Evolutionary conservation across 2,113 vertebrate species (phyloP).

Genomic region (Brienomyrus brachyistius): DNA sequence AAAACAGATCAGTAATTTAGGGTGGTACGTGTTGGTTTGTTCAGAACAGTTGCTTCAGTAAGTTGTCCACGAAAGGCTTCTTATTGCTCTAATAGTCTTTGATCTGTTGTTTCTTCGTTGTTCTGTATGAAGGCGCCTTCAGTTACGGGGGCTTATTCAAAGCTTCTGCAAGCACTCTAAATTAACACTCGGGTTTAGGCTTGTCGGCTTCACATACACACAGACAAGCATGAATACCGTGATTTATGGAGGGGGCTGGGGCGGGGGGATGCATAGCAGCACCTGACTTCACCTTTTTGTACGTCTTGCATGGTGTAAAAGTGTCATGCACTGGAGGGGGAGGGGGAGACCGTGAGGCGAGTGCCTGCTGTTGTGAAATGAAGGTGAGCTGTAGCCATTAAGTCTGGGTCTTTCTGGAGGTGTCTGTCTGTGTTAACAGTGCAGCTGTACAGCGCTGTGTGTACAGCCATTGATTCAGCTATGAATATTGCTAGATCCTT

Average conservation of each 20-base stretch:
- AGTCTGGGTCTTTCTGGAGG: background rate
- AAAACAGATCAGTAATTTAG: background rate
- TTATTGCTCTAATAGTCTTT: background rate
- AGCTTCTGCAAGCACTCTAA: slow-evolving; percentile 7
- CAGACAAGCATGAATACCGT: background rate
- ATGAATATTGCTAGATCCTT: background rate
- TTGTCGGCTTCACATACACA: background rate
- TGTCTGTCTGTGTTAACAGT: background rate
- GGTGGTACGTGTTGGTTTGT: background rate
- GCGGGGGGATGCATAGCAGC: background rate
- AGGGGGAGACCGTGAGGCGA: background rate
- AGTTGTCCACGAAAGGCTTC: background rate
- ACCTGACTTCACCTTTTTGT: background rate
- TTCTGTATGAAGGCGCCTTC: slow-evolving; percentile 7
- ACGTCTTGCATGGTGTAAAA: background rate
- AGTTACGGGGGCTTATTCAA: slow-evolving; percentile 8
- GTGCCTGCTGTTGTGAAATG: background rate
- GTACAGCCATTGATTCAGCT: background rate
- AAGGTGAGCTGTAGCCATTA: background rate
- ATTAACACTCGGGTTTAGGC: slow-evolving; percentile 20
- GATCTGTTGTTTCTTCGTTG: background rate
- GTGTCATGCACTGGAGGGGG: background rate
- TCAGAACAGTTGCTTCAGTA: background rate
- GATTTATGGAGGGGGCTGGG: background rate
- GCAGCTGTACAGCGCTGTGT: background rate